Base-by-base conservation (phyloP, 1,140 invertebrate species). In the Drosophila mojavensis region DNA sequence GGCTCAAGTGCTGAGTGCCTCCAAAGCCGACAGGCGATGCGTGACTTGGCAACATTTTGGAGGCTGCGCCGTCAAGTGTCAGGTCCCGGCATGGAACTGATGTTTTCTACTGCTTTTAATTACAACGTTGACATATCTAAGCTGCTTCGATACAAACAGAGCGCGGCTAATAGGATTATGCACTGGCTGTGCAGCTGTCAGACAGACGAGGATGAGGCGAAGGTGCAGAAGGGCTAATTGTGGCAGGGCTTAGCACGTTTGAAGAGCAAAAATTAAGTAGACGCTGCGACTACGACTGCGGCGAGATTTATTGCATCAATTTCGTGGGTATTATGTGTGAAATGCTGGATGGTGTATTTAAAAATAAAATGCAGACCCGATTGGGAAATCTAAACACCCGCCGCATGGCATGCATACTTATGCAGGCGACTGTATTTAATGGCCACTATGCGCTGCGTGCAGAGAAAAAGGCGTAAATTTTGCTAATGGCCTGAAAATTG, bases 401-500 rank as follows among this genome's bases (percentile, higher is more conserved):
- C 67, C 67, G 53, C 64, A 78, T 73, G 74, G 77, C 77, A 64
- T 86, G 79, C 79, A 90, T 89, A 85, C 86, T 90, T 89, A 83
- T 88, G 84, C 83, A 89, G 72, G 84, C 84, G 83, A 89, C 84
- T 88, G 83, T 88, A 80, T 89, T 88, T 88, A 88, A 88, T 88
- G 83, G 83, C 73, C 83, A 89, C 83, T 88, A 81, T 90, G 81
- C 67, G 85, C 85, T 90, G 81, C 80, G 80, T 89, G 84, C 81
- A 76, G 70, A 86, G 81, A 88, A 91, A 90, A 91, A 91, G 90
- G 90, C 90, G 90, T 91, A 91, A 91, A 91, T 91, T 91, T 91
- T 91, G 86, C 91, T 91, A 91, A 91, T 91, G 86, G 90, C 84
- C 90, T 91, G 90, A 91, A 91, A 91, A 91, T 91, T 91, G 90